A percentile compares a stretch with the other conserved stretches of the same genome.
Evolutionary conservation across 2,113 vertebrate species (phyloP).

Genomic region (Nothoprocta pentlandii): DNA sequence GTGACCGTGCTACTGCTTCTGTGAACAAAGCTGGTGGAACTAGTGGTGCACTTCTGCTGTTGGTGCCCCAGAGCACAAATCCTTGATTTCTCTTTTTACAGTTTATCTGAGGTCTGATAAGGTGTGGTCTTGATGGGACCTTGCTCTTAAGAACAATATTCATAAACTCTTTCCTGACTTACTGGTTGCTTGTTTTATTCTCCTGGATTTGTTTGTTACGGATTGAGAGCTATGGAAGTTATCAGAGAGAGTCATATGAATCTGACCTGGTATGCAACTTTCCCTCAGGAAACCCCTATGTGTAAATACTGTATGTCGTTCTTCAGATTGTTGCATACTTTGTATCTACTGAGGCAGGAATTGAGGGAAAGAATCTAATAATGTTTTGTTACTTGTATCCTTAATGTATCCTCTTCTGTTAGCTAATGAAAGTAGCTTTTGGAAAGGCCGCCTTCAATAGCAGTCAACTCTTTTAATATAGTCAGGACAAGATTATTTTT

Average conservation of each 20-base stretch:
- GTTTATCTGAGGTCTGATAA: neutral
- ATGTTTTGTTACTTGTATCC: neutral
- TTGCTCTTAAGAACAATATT: neutral
- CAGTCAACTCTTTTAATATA: neutral
- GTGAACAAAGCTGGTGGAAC: neutral
- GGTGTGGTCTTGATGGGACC: neutral
- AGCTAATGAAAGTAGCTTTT: neutral
- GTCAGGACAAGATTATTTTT: neutral
- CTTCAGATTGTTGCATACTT: neutral
- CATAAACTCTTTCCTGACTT: neutral
- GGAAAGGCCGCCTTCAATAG: neutral
- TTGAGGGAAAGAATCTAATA: neutral
- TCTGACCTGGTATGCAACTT: neutral
- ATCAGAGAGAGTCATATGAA: fast-evolving
- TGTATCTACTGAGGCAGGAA: neutral
- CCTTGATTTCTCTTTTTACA: neutral
- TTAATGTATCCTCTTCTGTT: neutral
- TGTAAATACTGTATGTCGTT: neutral
- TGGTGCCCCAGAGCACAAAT: fast-evolving
- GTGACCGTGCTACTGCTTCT: neutral
- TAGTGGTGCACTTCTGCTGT: neutral
- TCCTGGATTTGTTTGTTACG: neutral
- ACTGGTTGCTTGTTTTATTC: neutral
- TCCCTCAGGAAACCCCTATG: neutral
- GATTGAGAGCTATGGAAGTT: neutral